Evolutionary conservation across 2,797 vertebrate genomes (phyloP).

Genomic region (Anabacerthia variegaticeps): DNA sequence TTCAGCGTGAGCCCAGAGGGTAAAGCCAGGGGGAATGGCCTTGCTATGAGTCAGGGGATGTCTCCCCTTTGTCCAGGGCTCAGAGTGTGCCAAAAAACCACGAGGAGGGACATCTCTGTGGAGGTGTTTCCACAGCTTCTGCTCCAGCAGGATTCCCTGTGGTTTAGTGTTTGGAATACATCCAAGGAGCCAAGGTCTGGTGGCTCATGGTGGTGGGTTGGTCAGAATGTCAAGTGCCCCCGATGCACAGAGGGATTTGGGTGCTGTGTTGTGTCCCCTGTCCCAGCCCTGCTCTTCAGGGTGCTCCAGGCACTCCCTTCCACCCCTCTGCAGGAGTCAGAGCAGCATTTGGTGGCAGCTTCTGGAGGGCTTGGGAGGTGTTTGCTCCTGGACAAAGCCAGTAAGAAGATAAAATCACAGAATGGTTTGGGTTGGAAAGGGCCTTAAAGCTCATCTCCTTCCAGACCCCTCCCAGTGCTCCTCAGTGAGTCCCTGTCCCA

Average conservation of each 20-base stretch:
- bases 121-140: background rate
- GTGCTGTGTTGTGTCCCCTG: background rate
- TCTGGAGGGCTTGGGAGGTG: too few relatives aligned
- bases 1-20: background rate
- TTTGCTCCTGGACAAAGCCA: background rate
- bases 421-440: background rate
- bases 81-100: rapidly evolving
- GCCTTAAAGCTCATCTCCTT: background rate
- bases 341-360: background rate
- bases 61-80: background rate
- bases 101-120: rapidly evolving
- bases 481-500: rapidly evolving
- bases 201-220: rapidly evolving
- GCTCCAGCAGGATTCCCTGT: background rate
- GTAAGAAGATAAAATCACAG: background rate
- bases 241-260: background rate
- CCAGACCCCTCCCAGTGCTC: background rate
- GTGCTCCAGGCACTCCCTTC: background rate
- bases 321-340: background rate
- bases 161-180: background rate
- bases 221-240: rapidly evolving
- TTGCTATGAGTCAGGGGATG: background rate
- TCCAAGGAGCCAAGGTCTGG: rapidly evolving
- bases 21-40: background rate
- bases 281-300: rapidly evolving